Conservation (phyloP, 2,888 invertebrate species). For the Neocrepidodera transversa region DNA sequence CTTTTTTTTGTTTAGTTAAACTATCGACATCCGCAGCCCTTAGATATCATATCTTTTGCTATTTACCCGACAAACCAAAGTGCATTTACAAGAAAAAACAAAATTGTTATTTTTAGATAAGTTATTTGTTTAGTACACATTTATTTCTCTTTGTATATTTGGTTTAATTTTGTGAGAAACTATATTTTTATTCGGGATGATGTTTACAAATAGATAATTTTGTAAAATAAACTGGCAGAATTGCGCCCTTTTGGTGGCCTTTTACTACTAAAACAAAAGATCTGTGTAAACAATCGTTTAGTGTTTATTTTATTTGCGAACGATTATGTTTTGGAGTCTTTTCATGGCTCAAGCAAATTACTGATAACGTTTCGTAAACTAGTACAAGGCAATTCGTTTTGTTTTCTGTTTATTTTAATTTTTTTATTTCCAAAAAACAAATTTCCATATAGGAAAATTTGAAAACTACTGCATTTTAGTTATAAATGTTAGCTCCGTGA, state of each 20-base stretch:
- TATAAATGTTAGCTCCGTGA: no score
- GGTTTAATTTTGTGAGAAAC: slow-evolving; percentile 51
- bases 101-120: slow-evolving; percentile 58
- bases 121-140: slow-evolving; percentile 53
- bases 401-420: no score
- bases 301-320: slow-evolving; percentile 12
- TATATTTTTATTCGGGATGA: slow-evolving; percentile 25
- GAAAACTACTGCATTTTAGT: no score
- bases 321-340: slow-evolving; percentile 7
- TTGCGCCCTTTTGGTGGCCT: slow-evolving; percentile 26
- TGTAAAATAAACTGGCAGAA: slow-evolving; percentile 30
- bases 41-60: slow-evolving; percentile 51
- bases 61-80: slow-evolving; percentile 58
- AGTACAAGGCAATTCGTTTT: no score
- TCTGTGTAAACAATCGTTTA: slow-evolving; percentile 19
- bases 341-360: slow-evolving; percentile 6
- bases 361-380: not conserved
- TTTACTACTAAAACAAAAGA: slow-evolving; percentile 25
- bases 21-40: slow-evolving; percentile 53
- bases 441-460: no score
- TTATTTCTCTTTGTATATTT: slow-evolving; percentile 51
- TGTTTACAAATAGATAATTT: slow-evolving; percentile 35
- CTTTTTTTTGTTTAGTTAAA: slow-evolving; percentile 46
- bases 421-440: no score
- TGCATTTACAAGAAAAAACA: slow-evolving; percentile 56